Evolutionary conservation across 2,888 invertebrate species (phyloP).

Genomic region (Notocelia uddmanniana): DNA sequence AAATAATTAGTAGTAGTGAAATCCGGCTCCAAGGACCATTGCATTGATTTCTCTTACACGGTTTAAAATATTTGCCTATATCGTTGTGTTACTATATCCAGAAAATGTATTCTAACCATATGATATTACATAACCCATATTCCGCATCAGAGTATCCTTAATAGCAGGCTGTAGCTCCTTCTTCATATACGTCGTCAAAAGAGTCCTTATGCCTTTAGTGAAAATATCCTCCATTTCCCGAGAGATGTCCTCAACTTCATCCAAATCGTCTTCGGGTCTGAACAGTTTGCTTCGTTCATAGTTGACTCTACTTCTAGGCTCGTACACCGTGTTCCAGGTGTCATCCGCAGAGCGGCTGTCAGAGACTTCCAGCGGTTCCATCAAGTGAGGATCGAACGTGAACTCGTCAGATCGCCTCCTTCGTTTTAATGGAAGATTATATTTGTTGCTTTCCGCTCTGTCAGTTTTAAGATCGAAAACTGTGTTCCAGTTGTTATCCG

Average conservation of each 20-base stretch:
- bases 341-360: conserved; percentile 66
- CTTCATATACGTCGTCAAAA: conserved; percentile 93
- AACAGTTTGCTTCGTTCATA: conserved; percentile 82
- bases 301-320: conserved; percentile 69
- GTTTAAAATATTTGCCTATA: neutral
- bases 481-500: neutral
- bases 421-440: conserved; percentile 69
- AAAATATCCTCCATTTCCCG: conserved; percentile 95
- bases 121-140: conserved; percentile 94
- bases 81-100: neutral
- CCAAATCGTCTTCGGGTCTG: conserved; percentile 82
- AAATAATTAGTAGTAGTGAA: too few relatives aligned
- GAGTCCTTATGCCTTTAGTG: conserved; percentile 92
- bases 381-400: conserved; percentile 70
- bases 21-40: too few relatives aligned
- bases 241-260: conserved; percentile 89
- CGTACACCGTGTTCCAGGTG: conserved; percentile 72
- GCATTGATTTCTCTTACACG: neutral
- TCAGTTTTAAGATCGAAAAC: neutral
- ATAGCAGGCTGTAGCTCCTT: conserved; percentile 93
- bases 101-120: conserved; percentile 87
- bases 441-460: conserved; percentile 66
- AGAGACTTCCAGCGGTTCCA: conserved; percentile 57
- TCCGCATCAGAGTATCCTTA: conserved; percentile 94
- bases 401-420: conserved; percentile 76